These are phyloP conservation scores for Chelonus formosanus DNA, from an alignment of 2,888 invertebrate genomes.

Conservation along the genomic window DNA sequence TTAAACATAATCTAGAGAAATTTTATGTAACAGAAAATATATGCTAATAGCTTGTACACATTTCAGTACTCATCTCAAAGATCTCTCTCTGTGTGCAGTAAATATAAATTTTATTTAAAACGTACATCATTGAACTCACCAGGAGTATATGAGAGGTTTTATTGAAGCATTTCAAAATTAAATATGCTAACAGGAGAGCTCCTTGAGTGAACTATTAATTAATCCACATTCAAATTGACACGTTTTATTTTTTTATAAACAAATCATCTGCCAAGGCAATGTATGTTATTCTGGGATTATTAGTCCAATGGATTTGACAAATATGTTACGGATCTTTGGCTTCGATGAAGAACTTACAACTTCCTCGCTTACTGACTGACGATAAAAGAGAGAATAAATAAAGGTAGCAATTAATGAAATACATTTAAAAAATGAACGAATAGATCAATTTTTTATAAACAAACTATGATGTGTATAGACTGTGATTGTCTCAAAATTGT, in stretches of 20 bases:
- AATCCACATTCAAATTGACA: not conserved
- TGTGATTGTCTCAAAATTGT: too few species aligned
- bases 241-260: not conserved
- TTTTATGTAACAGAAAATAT: conserved; percentile 6
- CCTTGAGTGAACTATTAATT: conserved; percentile 9
- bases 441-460: too few species aligned
- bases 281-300: not conserved
- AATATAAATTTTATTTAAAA: conserved; percentile 2
- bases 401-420: not conserved
- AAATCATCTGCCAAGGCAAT: not conserved
- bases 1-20: conserved; percentile 3
- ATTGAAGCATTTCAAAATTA: too few species aligned
- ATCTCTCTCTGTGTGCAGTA: conserved; percentile 16
- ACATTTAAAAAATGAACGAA: too few species aligned
- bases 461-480: too few species aligned
- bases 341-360: conserved; percentile 20
- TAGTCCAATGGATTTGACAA: not conserved
- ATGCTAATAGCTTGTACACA: conserved; percentile 7
- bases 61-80: conserved; percentile 13
- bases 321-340: conserved; percentile 28
- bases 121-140: conserved; percentile 10
- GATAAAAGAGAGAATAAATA: conserved; percentile 10
- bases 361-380: conserved; percentile 20
- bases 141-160: too few species aligned
- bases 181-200: conserved; percentile 20